These are phyloP conservation scores for Tuberolachnus salignus DNA, from an alignment of 2,888 invertebrate genomes.

Conservation along the genomic window DNA sequence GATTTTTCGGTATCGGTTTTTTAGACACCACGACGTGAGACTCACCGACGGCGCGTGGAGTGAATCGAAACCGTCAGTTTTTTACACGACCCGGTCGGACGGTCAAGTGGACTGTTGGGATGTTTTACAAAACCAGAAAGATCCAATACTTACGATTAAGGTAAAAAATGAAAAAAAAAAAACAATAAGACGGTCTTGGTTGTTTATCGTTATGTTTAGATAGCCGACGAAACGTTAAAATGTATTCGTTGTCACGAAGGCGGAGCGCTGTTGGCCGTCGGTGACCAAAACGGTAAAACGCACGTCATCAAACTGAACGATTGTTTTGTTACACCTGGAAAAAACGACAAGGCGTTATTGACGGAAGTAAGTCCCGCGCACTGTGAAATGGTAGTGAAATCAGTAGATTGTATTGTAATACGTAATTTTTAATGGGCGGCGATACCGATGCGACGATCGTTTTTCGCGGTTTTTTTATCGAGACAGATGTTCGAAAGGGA, in stretches of 20 bases:
- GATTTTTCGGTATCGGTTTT: neutral
- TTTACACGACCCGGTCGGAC: conserved; percentile 83
- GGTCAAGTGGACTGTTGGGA: conserved; percentile 92
- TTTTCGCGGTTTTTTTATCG: conserved; percentile 22
- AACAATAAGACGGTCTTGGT: no score
- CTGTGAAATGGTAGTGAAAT: neutral
- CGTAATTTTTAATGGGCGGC: neutral
- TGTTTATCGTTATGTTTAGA: conserved; percentile 61
- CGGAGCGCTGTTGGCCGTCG: conserved; percentile 74
- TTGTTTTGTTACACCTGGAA: conserved; percentile 73
- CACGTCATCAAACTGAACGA: conserved; percentile 82
- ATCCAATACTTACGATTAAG: conserved; percentile 79
- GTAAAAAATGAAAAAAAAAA: conserved; percentile 61
- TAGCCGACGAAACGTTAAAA: conserved; percentile 72
- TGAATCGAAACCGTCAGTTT: conserved; percentile 85
- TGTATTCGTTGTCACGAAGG: conserved; percentile 73
- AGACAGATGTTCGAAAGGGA: conserved; percentile 60
- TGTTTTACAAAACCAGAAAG: conserved; percentile 80
- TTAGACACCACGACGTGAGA: conserved; percentile 55
- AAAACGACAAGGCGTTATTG: conserved; percentile 77
- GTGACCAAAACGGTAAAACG: conserved; percentile 77
- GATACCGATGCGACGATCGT: neutral
- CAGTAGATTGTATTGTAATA: no score
- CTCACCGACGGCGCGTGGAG: conserved; percentile 88
- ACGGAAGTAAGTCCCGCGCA: conserved; percentile 69